These are phyloP conservation scores for Ostrea denselamellosa DNA, from an alignment of 1,140 invertebrate genomes.

Conservation along the genomic window DNA sequence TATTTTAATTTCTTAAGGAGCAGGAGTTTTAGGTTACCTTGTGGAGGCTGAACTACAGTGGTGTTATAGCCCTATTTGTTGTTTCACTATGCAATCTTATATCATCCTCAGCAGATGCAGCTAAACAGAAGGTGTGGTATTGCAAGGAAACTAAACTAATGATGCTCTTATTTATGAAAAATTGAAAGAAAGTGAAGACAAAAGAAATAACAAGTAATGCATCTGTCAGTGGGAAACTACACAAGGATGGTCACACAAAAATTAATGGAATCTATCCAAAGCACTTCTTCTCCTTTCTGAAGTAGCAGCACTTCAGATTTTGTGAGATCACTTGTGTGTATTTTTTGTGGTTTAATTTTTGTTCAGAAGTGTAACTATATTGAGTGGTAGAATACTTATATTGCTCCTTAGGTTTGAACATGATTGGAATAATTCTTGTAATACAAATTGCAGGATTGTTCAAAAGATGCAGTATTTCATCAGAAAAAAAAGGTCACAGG, in stretches of 20 bases:
- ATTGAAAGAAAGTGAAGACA: not conserved
- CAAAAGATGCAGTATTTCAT: too few relatives aligned
- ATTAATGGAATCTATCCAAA: not conserved
- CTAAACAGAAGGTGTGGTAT: not conserved
- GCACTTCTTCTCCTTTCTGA: not conserved
- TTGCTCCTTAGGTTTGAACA: not conserved
- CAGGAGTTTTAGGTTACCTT: not conserved
- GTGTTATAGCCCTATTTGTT: not conserved
- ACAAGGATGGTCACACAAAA: slow-evolving; percentile 27
- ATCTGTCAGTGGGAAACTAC: not conserved
- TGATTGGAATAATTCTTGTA: slow-evolving; percentile 6
- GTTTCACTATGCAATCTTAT: not conserved
- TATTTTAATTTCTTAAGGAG: slow-evolving; percentile 7
- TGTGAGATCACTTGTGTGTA: not conserved
- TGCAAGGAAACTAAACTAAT: not conserved
- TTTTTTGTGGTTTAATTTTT: slow-evolving; percentile 19
- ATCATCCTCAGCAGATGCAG: not conserved
- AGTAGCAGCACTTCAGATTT: not conserved
- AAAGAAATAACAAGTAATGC: not conserved
- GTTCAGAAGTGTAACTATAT: slow-evolving; percentile 17
- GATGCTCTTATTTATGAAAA: not conserved
- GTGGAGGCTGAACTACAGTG: not conserved
- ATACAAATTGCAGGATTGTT: not conserved
- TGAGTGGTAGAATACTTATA: not conserved
- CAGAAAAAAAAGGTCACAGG: not conserved